These are phyloP conservation scores for Dissostichus mawsoni DNA, from an alignment of 2,113 vertebrate species.

Conservation along the genomic window DNA sequence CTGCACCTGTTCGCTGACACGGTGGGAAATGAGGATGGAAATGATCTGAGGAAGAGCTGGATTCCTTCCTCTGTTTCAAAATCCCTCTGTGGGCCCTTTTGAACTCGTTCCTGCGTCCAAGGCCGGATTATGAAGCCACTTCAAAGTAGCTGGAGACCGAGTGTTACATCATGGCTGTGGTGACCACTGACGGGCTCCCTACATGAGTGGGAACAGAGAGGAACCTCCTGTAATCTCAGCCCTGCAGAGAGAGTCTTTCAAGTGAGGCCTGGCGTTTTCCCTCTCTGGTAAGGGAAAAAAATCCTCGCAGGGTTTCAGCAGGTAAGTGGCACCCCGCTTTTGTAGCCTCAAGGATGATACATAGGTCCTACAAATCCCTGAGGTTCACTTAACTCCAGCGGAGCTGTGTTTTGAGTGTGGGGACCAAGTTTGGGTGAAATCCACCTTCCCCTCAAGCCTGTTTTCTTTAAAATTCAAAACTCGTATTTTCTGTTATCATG, in stretches of 20 bases:
- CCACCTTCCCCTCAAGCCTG: slow-evolving; percentile 13
- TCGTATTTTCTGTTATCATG: slow-evolving; percentile 9
- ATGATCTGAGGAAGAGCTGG: slow-evolving; percentile 64
- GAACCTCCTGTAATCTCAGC: slow-evolving; percentile 71
- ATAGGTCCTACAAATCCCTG: slow-evolving; percentile 34
- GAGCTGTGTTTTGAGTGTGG: not conserved
- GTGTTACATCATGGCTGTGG: slow-evolving; percentile 47
- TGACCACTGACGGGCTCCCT: slow-evolving; percentile 46
- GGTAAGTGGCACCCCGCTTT: slow-evolving; percentile 58
- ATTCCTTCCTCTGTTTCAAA: slow-evolving; percentile 60
- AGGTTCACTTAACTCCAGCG: slow-evolving; percentile 20
- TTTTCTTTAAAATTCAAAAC: slow-evolving; percentile 24
- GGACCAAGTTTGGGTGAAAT: not conserved
- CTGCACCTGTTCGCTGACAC: slow-evolving; percentile 33
- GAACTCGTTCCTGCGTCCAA: slow-evolving; percentile 38
- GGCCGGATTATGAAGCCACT: slow-evolving; percentile 66
- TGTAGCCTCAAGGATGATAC: slow-evolving; percentile 31
- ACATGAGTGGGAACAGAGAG: slow-evolving; percentile 60
- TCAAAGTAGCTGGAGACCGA: slow-evolving; percentile 58
- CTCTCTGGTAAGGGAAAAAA: slow-evolving; percentile 5
- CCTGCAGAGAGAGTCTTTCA: slow-evolving; percentile 70
- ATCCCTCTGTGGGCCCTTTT: slow-evolving; percentile 58
- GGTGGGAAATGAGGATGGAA: slow-evolving; percentile 59
- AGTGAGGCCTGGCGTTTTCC: slow-evolving; percentile 45
- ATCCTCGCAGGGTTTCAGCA: slow-evolving; percentile 43